Percentiles rank a stretch among this genome's conserved stretches.
These are phyloP conservation scores for Tridacna gigas DNA, from an alignment of 2,888 invertebrate genomes.

Conservation along the genomic window DNA sequence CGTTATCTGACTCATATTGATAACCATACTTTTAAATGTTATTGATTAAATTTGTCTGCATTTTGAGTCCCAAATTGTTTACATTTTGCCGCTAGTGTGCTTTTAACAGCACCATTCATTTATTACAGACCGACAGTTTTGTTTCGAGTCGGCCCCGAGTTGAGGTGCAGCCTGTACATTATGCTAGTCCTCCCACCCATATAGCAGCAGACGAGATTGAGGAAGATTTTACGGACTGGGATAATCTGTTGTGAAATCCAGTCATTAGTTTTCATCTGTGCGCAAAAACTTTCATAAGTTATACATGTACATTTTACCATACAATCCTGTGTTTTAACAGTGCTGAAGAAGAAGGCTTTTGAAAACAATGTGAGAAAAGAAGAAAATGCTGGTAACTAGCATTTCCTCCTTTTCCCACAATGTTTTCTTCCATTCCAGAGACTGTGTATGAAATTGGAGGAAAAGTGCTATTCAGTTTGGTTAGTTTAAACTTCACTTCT, in stretches of 20 bases:
- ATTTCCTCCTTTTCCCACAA: background rate
- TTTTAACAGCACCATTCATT: too few species aligned
- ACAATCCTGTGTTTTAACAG: background rate
- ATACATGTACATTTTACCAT: background rate
- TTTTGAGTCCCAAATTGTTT: too few species aligned
- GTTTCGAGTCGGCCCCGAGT: constrained; percentile 66
- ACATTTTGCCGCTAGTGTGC: too few species aligned
- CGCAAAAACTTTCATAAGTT: background rate
- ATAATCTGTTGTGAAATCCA: constrained; percentile 78
- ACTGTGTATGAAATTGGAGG: too few species aligned
- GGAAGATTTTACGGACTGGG: constrained; percentile 83
- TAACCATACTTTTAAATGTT: too few species aligned
- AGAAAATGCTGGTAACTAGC: background rate
- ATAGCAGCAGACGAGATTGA: constrained; percentile 76
- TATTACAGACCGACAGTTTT: constrained; percentile 61
- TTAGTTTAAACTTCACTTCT: too few species aligned
- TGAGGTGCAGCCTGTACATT: constrained; percentile 65
- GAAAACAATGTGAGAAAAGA: too few species aligned
- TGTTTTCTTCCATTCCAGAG: background rate
- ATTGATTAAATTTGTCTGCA: too few species aligned
- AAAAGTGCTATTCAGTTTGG: too few species aligned
- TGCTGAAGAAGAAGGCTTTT: too few species aligned
- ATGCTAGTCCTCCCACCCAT: constrained; percentile 61
- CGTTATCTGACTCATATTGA: too few species aligned
- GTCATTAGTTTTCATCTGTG: background rate